Conservation (phyloP, 2,888 invertebrate species). For the Nesidiocoris tenuis region DNA sequence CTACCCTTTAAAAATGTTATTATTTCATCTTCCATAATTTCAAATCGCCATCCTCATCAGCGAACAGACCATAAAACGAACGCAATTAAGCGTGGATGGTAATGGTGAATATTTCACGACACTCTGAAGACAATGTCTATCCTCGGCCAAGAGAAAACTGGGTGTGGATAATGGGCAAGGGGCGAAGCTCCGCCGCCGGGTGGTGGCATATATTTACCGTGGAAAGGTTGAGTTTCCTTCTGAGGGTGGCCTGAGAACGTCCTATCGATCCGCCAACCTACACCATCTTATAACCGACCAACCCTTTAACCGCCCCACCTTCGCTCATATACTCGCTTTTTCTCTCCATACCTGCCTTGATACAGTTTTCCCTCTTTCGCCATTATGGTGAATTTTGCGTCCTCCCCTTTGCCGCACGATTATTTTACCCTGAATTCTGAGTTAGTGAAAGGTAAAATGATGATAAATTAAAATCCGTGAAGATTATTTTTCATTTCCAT, state of each 20-base stretch:
- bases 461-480: too few species aligned
- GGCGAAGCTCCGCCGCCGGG: not conserved
- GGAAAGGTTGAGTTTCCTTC: constrained; percentile 26
- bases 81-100: too few species aligned
- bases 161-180: not conserved
- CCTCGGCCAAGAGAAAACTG: not conserved
- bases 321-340: not conserved
- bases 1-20: too few species aligned
- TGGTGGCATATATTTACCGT: constrained; percentile 25
- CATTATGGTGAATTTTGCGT: not conserved
- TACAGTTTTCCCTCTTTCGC: not conserved
- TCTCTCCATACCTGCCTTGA: not conserved
- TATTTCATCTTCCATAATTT: not conserved
- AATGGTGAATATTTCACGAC: too few species aligned
- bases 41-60: not conserved
- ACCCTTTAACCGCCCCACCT: constrained; percentile 42
- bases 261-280: constrained; percentile 44
- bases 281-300: constrained; percentile 45
- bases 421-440: too few species aligned
- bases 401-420: not conserved
- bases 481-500: too few species aligned
- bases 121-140: too few species aligned
- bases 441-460: too few species aligned
- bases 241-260: constrained; percentile 38
- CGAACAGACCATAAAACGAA: too few species aligned